phyloP scores from a whole-genome alignment of 2,113 vertebrate genomes.

The Trinectes maculatus region DNA sequence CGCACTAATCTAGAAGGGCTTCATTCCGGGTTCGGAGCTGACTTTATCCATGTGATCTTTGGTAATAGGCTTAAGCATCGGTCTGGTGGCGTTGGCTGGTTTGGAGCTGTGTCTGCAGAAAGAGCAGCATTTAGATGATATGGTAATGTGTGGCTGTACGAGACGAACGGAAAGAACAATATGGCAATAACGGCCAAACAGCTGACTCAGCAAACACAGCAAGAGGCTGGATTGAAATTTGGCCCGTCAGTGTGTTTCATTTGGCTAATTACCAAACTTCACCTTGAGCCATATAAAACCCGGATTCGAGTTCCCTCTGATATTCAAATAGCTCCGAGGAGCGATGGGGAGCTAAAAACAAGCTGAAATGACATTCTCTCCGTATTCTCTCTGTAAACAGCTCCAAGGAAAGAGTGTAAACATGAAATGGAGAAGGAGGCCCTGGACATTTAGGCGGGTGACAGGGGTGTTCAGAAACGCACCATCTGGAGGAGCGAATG shows the following conservation, averaged over 20 bases:
- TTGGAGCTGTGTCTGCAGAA: slow-evolving; percentile 26
- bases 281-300: slow-evolving; percentile 31
- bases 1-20: slow-evolving; percentile 29
- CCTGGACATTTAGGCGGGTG: slow-evolving; percentile 37
- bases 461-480: slow-evolving; percentile 41
- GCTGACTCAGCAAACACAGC: too few species aligned
- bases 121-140: slow-evolving; percentile 14
- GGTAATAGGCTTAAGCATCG: slow-evolving; percentile 59
- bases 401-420: slow-evolving; percentile 53
- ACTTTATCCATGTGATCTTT: slow-evolving; percentile 52
- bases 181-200: slow-evolving; percentile 12
- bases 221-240: too few species aligned
- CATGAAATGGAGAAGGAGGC: slow-evolving; percentile 42
- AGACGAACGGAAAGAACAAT: slow-evolving; percentile 24
- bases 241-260: slow-evolving; percentile 38
- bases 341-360: slow-evolving; percentile 23
- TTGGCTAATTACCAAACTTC: slow-evolving; percentile 36
- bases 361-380: slow-evolving; percentile 45
- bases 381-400: too few species aligned
- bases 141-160: background rate
- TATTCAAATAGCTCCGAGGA: slow-evolving; percentile 29
- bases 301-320: slow-evolving; percentile 33
- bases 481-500: slow-evolving; percentile 61
- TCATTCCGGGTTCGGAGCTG: slow-evolving; percentile 50
- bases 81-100: slow-evolving; percentile 32